Evolutionary conservation across 1,140 invertebrate genomes (phyloP).

Genomic region (Temnothorax curvispinosus): DNA sequence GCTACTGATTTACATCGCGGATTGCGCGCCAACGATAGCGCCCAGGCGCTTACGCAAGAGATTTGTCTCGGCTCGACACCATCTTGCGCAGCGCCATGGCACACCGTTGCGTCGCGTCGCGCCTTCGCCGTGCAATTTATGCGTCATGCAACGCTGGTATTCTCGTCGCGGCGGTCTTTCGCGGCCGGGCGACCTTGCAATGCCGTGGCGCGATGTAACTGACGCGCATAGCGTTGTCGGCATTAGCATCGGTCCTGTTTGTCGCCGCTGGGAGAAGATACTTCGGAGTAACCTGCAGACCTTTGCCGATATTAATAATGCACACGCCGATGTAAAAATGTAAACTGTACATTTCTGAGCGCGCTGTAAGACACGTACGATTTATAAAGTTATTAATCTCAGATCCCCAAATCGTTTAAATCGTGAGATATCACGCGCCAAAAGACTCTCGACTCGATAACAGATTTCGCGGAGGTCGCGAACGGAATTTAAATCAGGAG

Average conservation of each 20-base stretch:
- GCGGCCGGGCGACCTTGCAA: conserved; percentile 71
- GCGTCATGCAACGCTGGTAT: conserved; percentile 60
- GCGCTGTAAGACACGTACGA: not conserved
- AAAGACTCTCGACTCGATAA: not conserved
- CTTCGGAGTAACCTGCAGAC: not conserved
- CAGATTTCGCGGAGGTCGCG: conserved; percentile 4
- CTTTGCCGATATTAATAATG: not conserved
- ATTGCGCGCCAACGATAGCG: conserved; percentile 34
- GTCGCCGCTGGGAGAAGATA: not conserved
- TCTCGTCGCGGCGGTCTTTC: conserved; percentile 55
- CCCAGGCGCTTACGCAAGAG: conserved; percentile 59
- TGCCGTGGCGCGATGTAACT: conserved; percentile 64
- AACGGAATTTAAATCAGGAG: conserved; percentile 9
- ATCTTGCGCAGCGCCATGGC: not conserved
- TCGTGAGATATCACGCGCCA: not conserved
- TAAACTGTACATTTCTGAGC: not conserved
- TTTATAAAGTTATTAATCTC: not conserved
- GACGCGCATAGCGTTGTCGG: conserved; percentile 46
- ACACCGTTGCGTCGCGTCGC: conserved; percentile 10
- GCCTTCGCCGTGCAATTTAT: conserved; percentile 49
- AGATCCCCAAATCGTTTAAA: not conserved
- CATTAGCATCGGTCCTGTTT: conserved; percentile 40
- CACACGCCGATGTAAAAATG: no score
- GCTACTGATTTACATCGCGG: conserved; percentile 53
- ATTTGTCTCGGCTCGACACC: conserved; percentile 55